Evolutionary conservation across 2,113 vertebrate species (phyloP).

Genomic region (Petroica traversi): DNA sequence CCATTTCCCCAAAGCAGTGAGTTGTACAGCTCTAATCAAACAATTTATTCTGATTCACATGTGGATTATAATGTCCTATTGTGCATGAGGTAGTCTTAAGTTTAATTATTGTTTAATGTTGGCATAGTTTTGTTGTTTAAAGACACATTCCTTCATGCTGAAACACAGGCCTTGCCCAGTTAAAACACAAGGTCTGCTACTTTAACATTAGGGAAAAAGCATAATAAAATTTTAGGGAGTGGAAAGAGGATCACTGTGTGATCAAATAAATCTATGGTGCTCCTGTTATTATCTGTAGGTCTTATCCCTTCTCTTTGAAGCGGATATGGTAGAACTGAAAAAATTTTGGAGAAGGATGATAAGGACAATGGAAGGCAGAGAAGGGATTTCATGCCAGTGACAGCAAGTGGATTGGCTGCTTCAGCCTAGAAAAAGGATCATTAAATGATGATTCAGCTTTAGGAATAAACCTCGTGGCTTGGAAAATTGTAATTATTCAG

Average conservation of each 20-base stretch:
- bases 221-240: background rate
- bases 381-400: background rate
- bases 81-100: background rate
- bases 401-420: background rate
- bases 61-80: background rate
- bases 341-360: background rate
- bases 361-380: background rate
- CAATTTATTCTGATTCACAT: background rate
- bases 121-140: background rate
- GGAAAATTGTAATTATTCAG: background rate
- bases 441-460: background rate
- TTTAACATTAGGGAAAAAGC: background rate
- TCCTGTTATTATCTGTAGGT: background rate
- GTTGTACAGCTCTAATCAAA: background rate
- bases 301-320: background rate
- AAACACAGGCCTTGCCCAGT: background rate
- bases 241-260: background rate
- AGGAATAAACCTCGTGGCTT: background rate
- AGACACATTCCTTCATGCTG: background rate
- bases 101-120: background rate
- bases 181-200: background rate
- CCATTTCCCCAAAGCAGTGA: background rate
- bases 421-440: background rate
- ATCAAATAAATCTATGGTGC: background rate
- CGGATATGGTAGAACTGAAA: background rate